Base-by-base conservation (phyloP, 2,113 vertebrate genomes). In the Tragelaphus scriptus region DNA sequence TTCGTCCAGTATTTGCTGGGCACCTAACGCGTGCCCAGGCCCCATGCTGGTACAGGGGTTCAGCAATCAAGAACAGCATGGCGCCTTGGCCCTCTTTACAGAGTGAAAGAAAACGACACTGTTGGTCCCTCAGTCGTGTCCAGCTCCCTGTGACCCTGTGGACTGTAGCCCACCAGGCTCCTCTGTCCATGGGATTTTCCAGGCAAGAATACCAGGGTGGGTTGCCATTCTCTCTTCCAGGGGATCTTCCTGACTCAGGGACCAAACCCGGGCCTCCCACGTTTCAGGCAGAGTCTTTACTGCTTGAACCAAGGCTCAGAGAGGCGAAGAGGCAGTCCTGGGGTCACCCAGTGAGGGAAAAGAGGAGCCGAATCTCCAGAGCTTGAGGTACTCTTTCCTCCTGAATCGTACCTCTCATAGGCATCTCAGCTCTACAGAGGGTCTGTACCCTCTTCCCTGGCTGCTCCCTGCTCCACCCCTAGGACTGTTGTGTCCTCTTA, bases 1-100 rank as follows among this genome's bases (percentile, higher is more conserved):
- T 44, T 87, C 2, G 7, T 3, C 49, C 17, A 2, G 8, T n/a
- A 17, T 51, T 86, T 44, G 14, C n/a, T 17, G n/a, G 65, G 11
- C 61, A 32, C 40, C 89, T 47, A 1, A 19, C 4, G 6, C 1
- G 40, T 44, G 28, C 59, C 51, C 9, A 32, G 61, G 63, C 23
- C 1, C 63, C 2, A 0, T 17, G 53, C 32, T 44, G 13, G 58
- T 21, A 15, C n/a, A 19, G n/a, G 58, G 59, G 53, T 5, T 3
- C 40, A 21, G 15, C 5, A 2, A 2, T 58, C 6, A 14, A 21
- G 32, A 51, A 19, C 2, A 36, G 26, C 36, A 25, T 5, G 32
- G 21, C 3, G 2, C 56, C 61, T n/a, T 11, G 14, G 51, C 44
- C 13, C 25, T 77, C 86, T 58, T 55, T 68, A n/a, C 53, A 56